Base-by-base conservation (phyloP, 2,113 vertebrate species). In the Tyto alba region DNA sequence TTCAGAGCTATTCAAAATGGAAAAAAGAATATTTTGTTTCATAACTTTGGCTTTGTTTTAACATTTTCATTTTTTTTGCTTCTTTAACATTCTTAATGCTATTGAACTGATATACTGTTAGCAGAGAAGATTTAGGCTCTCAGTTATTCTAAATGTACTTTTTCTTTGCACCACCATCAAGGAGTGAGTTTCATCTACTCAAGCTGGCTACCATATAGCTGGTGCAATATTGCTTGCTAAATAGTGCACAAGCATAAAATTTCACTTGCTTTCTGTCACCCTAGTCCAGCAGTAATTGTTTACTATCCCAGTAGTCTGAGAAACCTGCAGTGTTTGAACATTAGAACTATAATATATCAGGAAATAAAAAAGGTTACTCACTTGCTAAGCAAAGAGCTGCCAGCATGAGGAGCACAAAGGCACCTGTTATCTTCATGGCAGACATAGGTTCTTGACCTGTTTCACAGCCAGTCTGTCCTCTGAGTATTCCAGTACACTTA, bases 331-430 rank as follows among this genome's bases (percentile, higher is more conserved):
- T 2, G 23, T 29, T 74, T 25, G 41, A 73, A 55, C 26, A 36
- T 48, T 20, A 41, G 16, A 73, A 30, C 34, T 82, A 6, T 19
- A 48, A 50, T 36, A 25, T 19, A 47, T 22, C 10, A 29, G 27
- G 52, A 68, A 78, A 9, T 77, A 22, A 55, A 34, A 59, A 56
- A 45, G 7, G 17, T 56, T 69, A 95, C 96, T 96, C 67, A 97
- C 96, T 6, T 41, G 96, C 66, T 75, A 95, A 8, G 92, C 94
- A 95, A 47, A 97, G 87, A 20, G 67, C 43, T 25, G 77, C 90
- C 84, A 92, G 69, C 6, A 27, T 25, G n/a, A 97, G 90, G 5
- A 97, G 84, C 84, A 87, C 53, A 27, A 79, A 9, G 55, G 8
- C 0, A 0, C 85, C 64, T 5, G 80, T 14, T 85, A 76, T 47